phyloP scores from a whole-genome alignment of 2,797 vertebrate genomes.

The Melanotaenia trifasciata region DNA sequence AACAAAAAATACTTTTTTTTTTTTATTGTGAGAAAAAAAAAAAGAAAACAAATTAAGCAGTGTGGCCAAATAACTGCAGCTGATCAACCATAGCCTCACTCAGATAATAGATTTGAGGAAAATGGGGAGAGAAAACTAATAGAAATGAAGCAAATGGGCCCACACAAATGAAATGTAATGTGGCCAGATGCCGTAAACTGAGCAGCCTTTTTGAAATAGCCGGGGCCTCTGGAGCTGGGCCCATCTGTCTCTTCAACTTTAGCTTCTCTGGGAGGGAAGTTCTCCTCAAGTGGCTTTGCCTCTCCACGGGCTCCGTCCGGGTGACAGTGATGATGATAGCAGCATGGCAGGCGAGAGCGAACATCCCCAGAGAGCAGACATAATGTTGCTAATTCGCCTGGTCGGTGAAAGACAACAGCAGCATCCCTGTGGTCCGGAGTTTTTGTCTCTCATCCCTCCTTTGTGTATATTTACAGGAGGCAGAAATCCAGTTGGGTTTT shows the following conservation, averaged over 20 bases:
- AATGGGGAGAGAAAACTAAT: slow-evolving; percentile 8
- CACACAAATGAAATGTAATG: slow-evolving; percentile 17
- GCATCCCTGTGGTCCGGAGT: not conserved
- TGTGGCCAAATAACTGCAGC: slow-evolving; percentile 10
- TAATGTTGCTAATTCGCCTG: slow-evolving; percentile 53
- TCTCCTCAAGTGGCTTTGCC: slow-evolving; percentile 54
- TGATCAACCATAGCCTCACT: slow-evolving; percentile 17
- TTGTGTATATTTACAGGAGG: slow-evolving; percentile 3
- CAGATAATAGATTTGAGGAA: slow-evolving; percentile 12
- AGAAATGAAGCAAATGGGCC: slow-evolving; percentile 31
- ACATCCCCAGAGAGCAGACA: slow-evolving; percentile 56
- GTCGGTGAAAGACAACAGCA: slow-evolving; percentile 27
- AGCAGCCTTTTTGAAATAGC: slow-evolving; percentile 55
- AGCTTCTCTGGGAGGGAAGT: slow-evolving; percentile 35
- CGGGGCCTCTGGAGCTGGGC: slow-evolving; percentile 37
- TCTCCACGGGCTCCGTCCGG: slow-evolving; percentile 31
- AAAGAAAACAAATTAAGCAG: slow-evolving; percentile 16
- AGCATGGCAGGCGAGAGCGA: slow-evolving; percentile 35
- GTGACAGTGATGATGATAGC: slow-evolving; percentile 68
- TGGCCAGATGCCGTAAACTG: slow-evolving; percentile 43
- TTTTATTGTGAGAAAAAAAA: slow-evolving; percentile 36
- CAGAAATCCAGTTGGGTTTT: slow-evolving; percentile 18
- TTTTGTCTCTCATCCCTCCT: not conserved
- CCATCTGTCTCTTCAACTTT: slow-evolving; percentile 70
- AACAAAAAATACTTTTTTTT: slow-evolving; percentile 29